Evolutionary conservation across 2,797 vertebrate species (phyloP).

Genomic region (Schizothorax lantsangensis): DNA sequence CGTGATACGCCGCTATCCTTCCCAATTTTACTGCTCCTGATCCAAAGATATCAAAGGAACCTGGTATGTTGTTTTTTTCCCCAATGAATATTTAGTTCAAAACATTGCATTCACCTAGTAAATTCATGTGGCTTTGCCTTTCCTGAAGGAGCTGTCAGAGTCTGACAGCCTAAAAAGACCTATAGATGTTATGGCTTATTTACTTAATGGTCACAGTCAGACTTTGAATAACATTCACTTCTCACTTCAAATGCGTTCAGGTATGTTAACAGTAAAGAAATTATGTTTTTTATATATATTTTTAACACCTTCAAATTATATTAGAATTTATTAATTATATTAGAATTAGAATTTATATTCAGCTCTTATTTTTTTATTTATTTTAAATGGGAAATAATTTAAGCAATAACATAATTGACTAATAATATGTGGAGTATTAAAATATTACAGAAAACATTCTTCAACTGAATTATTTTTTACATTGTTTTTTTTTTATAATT

Average conservation of each 20-base stretch:
- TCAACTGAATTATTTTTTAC: neutral
- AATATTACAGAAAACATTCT: conserved; percentile 2
- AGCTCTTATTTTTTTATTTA: neutral
- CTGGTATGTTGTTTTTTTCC: conserved; percentile 67
- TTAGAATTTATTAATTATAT: neutral
- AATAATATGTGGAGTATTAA: neutral
- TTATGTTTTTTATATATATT: conserved; percentile 13
- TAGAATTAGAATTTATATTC: neutral
- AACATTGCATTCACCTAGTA: conserved; percentile 66
- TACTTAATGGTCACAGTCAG: conserved; percentile 65
- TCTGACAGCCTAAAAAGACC: conserved; percentile 61
- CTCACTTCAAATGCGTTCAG: conserved; percentile 50
- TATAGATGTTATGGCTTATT: conserved; percentile 71
- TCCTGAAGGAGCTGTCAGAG: conserved; percentile 63
- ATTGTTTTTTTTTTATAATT: neutral
- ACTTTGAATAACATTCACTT: conserved; percentile 42
- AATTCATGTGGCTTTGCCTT: conserved; percentile 65
- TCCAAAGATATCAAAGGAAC: conserved; percentile 74
- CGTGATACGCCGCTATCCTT: conserved; percentile 68
- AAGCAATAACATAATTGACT: neutral
- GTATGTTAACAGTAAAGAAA: conserved; percentile 48
- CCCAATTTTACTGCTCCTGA: conserved; percentile 69
- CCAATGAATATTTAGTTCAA: conserved; percentile 65
- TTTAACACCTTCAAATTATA: neutral
- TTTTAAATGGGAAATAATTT: neutral